Conservation (phyloP, 2,113 vertebrate species). For the Procavia capensis region DNA sequence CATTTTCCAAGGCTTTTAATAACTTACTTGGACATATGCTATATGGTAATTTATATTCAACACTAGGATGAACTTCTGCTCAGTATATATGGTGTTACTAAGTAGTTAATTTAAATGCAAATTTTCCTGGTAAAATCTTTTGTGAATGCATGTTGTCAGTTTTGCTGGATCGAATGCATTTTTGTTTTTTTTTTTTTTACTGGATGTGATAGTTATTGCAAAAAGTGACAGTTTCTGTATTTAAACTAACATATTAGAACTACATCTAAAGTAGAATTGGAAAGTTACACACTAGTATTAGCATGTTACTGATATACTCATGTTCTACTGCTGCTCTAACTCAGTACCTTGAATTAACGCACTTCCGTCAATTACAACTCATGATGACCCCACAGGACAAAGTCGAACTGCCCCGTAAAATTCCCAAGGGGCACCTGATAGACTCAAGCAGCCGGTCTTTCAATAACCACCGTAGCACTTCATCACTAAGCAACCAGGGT, state of each 20-base stretch:
- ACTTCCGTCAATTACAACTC: too few species aligned
- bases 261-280: not conserved
- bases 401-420: too few species aligned
- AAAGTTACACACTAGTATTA: not conserved
- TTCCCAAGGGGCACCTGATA: too few species aligned
- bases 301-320: too few species aligned
- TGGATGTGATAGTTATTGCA: not conserved
- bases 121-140: conserved; percentile 36
- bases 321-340: too few species aligned
- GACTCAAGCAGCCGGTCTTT: too few species aligned
- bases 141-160: not conserved
- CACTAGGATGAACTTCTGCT: not conserved
- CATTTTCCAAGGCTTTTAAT: not conserved
- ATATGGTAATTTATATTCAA: not conserved
- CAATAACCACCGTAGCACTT: too few species aligned
- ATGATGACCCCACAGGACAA: too few species aligned
- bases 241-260: not conserved
- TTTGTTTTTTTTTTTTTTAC: too few species aligned
- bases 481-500: too few species aligned
- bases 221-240: not conserved
- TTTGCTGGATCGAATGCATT: not conserved
- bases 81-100: not conserved
- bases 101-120: not conserved
- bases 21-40: not conserved
- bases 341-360: too few species aligned